Evolutionary conservation across 64 coral and sea anemone genomes (phyloP).

Genomic region (Orbicella faveolata): DNA sequence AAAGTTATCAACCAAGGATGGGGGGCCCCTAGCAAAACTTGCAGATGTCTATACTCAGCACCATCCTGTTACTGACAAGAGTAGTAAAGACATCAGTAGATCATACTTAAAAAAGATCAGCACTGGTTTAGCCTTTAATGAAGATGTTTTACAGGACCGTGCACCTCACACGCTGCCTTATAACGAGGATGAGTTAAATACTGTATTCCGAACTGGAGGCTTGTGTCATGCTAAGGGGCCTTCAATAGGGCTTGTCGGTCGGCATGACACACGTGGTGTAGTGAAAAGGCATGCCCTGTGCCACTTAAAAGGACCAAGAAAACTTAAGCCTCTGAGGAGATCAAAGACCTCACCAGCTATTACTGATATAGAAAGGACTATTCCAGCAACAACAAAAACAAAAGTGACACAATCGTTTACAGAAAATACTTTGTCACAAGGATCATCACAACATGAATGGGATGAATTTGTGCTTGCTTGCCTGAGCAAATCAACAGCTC

Average conservation of each 20-base stretch:
- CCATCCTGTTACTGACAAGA: conserved; percentile 59
- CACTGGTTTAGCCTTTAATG: conserved; percentile 66
- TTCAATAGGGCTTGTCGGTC: conserved; percentile 50
- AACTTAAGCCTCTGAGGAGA: conserved; percentile 71
- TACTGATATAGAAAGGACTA: neutral
- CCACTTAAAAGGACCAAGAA: conserved; percentile 80
- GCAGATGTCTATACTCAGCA: conserved; percentile 57
- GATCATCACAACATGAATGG: conserved; percentile 58
- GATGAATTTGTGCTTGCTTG: conserved; percentile 87
- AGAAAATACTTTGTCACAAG: conserved; percentile 5
- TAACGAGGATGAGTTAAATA: conserved; percentile 57
- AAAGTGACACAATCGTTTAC: neutral
- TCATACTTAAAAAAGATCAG: conserved; percentile 82
- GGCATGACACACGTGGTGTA: conserved; percentile 74
- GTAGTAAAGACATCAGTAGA: conserved; percentile 60
- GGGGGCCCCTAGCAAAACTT: conserved; percentile 38
- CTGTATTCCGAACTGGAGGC: conserved; percentile 61
- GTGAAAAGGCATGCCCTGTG: conserved; percentile 73
- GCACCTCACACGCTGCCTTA: conserved; percentile 80
- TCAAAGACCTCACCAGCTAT: conserved; percentile 6
- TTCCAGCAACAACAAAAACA: neutral
- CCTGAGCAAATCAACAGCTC: conserved; percentile 85
- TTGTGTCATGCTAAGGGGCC: conserved; percentile 45
- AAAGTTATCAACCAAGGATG: conserved; percentile 13
- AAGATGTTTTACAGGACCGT: conserved; percentile 75